Evolutionary conservation across 92 coral and sea anemone species (phyloP).

Genomic region (Palythoa grandiflora): DNA sequence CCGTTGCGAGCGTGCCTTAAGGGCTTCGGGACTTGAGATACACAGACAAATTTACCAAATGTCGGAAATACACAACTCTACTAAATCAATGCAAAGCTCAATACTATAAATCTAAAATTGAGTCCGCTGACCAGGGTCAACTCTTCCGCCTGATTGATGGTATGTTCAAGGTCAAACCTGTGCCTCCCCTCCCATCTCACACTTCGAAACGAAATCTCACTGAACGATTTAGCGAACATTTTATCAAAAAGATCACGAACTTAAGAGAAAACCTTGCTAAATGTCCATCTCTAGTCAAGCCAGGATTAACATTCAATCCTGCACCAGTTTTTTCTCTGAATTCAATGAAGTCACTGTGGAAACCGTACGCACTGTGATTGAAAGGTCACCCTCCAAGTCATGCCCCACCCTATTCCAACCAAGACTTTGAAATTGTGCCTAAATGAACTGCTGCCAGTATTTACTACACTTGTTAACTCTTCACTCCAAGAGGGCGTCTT

Average conservation of each 20-base stretch:
- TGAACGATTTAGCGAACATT: constrained; percentile 46
- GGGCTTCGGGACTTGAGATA: constrained; percentile 52
- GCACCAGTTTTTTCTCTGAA: constrained; percentile 44
- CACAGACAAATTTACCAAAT: constrained; percentile 17
- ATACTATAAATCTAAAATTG: constrained; percentile 4
- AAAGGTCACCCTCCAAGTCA: constrained; percentile 26
- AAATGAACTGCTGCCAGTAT: constrained; percentile 2
- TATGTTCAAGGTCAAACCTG: constrained; percentile 38
- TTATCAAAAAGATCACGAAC: constrained; percentile 47
- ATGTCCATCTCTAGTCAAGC: constrained; percentile 27
- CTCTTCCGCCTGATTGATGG: constrained; percentile 59
- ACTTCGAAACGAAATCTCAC: no score
- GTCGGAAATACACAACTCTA: no score
- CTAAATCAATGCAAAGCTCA: no score
- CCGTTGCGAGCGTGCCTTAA: constrained; percentile 48
- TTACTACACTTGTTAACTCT: background rate
- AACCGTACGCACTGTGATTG: constrained; percentile 16
- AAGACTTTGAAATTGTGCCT: background rate
- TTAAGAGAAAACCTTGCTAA: constrained; percentile 42
- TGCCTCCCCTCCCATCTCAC: background rate
- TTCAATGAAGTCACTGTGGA: constrained; percentile 20
- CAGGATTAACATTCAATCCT: constrained; percentile 8
- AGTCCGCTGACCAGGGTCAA: constrained; percentile 42
- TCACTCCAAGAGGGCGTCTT: constrained; percentile 17
- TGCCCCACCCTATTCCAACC: constrained; percentile 43